Evolutionary conservation across 2,113 vertebrate genomes (phyloP).

Genomic region (Neotragus pygmaeus): DNA sequence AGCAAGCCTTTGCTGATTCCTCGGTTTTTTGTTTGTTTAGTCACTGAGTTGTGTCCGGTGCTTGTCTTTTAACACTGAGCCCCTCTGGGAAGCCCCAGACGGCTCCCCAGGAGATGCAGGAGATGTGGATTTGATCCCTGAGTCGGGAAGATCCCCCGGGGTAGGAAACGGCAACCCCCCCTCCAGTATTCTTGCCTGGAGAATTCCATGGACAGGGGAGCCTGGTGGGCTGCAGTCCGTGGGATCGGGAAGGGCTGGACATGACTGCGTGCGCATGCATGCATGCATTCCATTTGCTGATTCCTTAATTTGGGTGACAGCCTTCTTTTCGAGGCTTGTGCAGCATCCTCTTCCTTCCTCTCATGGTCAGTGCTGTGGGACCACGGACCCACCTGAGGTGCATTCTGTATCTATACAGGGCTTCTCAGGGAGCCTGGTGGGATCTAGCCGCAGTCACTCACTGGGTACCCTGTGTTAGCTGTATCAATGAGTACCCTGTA

Average conservation of each 20-base stretch:
- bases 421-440: background rate
- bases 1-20: background rate
- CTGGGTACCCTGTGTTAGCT: background rate
- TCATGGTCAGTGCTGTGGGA: rapidly evolving
- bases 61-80: background rate
- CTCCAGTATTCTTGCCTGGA: background rate
- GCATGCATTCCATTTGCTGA: background rate
- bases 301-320: background rate
- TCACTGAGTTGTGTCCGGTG: background rate
- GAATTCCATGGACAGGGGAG: background rate
- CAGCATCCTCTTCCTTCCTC: background rate
- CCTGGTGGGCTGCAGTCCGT: background rate
- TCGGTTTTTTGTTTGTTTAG: background rate
- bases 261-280: rapidly evolving
- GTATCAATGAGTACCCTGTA: no score
- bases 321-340: background rate
- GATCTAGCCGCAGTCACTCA: background rate
- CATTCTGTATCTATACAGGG: background rate
- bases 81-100: background rate
- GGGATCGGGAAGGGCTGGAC: background rate
- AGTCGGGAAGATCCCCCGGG: rapidly evolving
- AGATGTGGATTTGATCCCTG: background rate
- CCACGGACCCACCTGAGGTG: no score
- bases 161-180: background rate
- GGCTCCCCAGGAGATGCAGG: background rate